Evolutionary conservation across 2,888 invertebrate genomes (phyloP).

Genomic region (Coleophora deauratella): DNA sequence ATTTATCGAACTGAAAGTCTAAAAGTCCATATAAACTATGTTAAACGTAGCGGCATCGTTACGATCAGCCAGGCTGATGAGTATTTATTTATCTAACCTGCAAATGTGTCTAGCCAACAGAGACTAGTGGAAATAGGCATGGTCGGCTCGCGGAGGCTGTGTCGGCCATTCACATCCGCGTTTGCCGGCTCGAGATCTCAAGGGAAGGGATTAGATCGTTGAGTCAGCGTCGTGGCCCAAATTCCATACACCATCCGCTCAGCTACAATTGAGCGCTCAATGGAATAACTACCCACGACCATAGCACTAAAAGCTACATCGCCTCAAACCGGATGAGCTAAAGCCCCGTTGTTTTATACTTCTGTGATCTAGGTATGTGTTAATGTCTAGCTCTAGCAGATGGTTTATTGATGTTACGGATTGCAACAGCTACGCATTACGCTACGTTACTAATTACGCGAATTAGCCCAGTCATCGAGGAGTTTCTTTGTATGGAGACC

Average conservation of each 20-base stretch:
- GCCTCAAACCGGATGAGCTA: slow-evolving; percentile 20
- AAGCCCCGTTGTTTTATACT: slow-evolving; percentile 52
- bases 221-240: slow-evolving; percentile 69
- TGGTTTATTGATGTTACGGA: slow-evolving; percentile 38
- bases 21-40: too few species aligned
- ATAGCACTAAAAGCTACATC: slow-evolving; percentile 27
- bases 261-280: slow-evolving; percentile 17
- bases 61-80: too few species aligned
- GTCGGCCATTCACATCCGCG: slow-evolving; percentile 30
- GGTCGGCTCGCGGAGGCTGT: not conserved
- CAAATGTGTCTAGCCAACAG: not conserved
- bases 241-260: slow-evolving; percentile 64
- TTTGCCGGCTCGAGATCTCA: slow-evolving; percentile 35
- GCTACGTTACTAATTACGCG: too few species aligned
- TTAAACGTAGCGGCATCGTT: too few species aligned
- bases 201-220: slow-evolving; percentile 64
- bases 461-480: too few species aligned
- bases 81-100: not conserved
- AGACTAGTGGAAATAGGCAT: too few species aligned
- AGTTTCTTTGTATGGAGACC: too few species aligned
- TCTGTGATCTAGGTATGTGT: slow-evolving; percentile 35
- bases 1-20: too few species aligned
- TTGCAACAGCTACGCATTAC: too few species aligned
- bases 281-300: slow-evolving; percentile 34
- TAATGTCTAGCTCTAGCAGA: slow-evolving; percentile 51